Percentiles rank a stretch among this genome's conserved stretches.
Evolutionary conservation across 2,888 invertebrate genomes (phyloP).

Genomic region (Andrena chrysosceles): DNA sequence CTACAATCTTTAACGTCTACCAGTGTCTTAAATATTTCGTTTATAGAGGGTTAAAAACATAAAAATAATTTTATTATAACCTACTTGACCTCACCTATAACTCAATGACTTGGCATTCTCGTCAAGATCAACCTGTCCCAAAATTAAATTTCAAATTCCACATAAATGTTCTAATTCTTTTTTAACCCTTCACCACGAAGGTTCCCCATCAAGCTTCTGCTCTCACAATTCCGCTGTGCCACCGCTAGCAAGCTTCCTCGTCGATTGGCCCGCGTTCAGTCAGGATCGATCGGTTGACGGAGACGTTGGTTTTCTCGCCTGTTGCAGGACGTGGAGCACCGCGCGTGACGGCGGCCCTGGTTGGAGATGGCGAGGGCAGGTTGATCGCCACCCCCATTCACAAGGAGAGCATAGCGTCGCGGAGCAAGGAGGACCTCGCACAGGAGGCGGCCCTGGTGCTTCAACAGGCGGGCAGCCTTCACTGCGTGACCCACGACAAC

Average conservation of each 20-base stretch:
- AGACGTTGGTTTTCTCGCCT: conserved; percentile 45
- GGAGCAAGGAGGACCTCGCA: conserved; percentile 90
- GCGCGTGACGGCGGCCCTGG: conserved; percentile 85
- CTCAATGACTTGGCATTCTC: too few relatives aligned
- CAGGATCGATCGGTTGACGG: not conserved
- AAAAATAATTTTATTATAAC: too few relatives aligned
- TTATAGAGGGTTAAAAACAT: too few relatives aligned
- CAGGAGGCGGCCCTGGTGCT: conserved; percentile 92
- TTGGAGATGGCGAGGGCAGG: conserved; percentile 85
- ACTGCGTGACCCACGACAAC: conserved; percentile 86
- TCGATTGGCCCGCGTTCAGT: not conserved
- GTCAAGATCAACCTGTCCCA: too few relatives aligned
- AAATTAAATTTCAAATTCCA: too few relatives aligned
- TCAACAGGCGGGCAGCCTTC: conserved; percentile 90
- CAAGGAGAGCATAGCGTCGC: conserved; percentile 89
- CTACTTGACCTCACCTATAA: too few relatives aligned
- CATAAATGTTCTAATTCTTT: too few relatives aligned
- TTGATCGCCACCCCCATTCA: conserved; percentile 85
- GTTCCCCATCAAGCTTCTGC: not conserved
- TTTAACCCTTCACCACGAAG: too few relatives aligned
- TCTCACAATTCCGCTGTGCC: not conserved
- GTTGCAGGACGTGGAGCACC: conserved; percentile 85
- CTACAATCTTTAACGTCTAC: too few relatives aligned
- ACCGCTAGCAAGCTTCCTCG: not conserved
- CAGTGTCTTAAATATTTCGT: too few relatives aligned